These are phyloP conservation scores for Battus philenor DNA, from an alignment of 1,140 invertebrate species.

Conservation along the genomic window DNA sequence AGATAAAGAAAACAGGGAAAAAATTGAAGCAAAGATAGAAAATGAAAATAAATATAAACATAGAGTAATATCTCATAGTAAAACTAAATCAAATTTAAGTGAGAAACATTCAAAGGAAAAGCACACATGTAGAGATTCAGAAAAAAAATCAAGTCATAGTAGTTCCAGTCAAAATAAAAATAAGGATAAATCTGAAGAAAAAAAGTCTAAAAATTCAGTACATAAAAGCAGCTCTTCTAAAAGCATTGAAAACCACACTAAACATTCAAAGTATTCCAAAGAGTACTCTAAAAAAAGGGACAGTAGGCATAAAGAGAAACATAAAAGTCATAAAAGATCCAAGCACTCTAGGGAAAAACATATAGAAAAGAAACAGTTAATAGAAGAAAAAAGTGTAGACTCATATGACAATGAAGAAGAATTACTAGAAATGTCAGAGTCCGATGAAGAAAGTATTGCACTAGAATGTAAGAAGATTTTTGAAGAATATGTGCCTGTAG, in stretches of 20 bases:
- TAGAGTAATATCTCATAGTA: constrained; percentile 22
- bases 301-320: constrained; percentile 18
- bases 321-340: constrained; percentile 35
- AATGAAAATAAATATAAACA: constrained; percentile 21
- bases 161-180: constrained; percentile 38
- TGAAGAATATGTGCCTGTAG: constrained; percentile 70
- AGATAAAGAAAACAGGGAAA: constrained; percentile 20
- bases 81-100: constrained; percentile 21
- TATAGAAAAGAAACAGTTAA: constrained; percentile 34
- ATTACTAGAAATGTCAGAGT: constrained; percentile 52
- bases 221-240: constrained; percentile 32
- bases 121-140: constrained; percentile 26
- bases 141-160: constrained; percentile 44
- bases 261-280: constrained; percentile 33
- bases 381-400: constrained; percentile 26
- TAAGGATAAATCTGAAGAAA: constrained; percentile 40
- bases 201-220: constrained; percentile 37
- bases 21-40: constrained; percentile 18
- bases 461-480: constrained; percentile 73
- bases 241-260: constrained; percentile 37
- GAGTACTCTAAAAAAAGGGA: constrained; percentile 26
- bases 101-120: constrained; percentile 28
- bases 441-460: constrained; percentile 67
- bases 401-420: constrained; percentile 34
- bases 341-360: constrained; percentile 43